Conservation (phyloP, 1,140 invertebrate genomes). For the Homarus americanus region DNA sequence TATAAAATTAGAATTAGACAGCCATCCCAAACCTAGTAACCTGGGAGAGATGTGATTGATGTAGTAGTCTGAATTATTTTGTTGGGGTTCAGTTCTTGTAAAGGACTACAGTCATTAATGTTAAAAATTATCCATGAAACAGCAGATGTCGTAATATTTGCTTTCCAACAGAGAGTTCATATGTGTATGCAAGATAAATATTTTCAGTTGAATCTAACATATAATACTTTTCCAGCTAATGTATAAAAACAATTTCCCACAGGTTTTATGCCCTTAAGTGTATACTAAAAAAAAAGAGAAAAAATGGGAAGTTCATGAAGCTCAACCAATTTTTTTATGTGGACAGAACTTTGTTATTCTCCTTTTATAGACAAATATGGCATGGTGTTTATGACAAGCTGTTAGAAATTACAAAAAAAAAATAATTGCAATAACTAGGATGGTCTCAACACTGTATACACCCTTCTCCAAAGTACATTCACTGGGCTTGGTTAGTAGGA, state of each 20-base stretch:
- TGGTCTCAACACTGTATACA: conserved; percentile 21
- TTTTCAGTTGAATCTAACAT: background rate
- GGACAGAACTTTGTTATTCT: background rate
- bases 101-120: conserved; percentile 37
- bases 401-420: background rate
- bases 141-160: background rate
- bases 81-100: conserved; percentile 39
- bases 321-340: conserved; percentile 11
- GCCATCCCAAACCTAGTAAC: conserved; percentile 56
- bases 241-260: background rate
- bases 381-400: background rate
- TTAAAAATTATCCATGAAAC: conserved; percentile 12
- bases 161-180: background rate
- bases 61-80: conserved; percentile 41
- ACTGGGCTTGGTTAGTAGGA: conserved; percentile 67
- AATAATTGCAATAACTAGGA: conserved; percentile 9
- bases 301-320: background rate
- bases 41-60: conserved; percentile 41
- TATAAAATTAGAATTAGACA: conserved; percentile 60
- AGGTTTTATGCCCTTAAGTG: background rate
- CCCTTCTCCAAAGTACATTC: conserved; percentile 57
- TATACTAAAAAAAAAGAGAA: background rate
- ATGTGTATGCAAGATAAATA: background rate
- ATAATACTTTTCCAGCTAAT: background rate
- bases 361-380: background rate